Evolutionary conservation across 2,113 vertebrate species (phyloP).

Genomic region (Motacilla alba): DNA sequence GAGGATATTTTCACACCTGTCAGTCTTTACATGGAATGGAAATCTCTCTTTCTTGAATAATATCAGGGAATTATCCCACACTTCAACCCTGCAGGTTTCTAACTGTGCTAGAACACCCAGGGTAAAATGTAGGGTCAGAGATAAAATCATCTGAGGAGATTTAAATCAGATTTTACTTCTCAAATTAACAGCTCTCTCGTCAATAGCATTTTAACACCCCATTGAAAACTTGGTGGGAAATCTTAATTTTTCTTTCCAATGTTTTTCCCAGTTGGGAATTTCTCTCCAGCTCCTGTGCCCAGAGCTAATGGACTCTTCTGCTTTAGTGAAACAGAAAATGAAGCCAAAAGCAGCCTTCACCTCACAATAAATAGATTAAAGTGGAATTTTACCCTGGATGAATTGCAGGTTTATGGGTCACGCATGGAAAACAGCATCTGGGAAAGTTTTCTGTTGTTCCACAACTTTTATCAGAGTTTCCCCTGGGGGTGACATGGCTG

Average conservation of each 20-base stretch:
- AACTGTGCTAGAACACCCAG: background rate
- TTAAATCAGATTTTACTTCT: background rate
- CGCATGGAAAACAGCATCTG: background rate
- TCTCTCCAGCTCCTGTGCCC: background rate
- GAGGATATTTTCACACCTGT: background rate
- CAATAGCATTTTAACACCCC: background rate
- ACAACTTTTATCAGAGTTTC: background rate
- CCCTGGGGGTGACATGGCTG: background rate
- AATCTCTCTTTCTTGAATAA: background rate
- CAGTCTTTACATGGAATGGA: background rate
- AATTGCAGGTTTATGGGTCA: background rate
- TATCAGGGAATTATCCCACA: background rate
- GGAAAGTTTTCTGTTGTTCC: background rate
- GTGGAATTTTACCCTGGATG: background rate
- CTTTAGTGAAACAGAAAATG: slow-evolving; percentile 45
- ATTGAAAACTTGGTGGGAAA: background rate
- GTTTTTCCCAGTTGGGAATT: background rate
- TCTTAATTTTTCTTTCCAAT: background rate
- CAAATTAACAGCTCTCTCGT: background rate
- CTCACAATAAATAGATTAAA: background rate
- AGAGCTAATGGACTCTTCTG: background rate
- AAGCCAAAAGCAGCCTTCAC: slow-evolving; percentile 28
- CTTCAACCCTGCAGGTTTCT: background rate
- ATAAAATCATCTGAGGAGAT: background rate
- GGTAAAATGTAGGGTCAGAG: background rate